Percentiles rank a stretch among this genome's conserved stretches.
phyloP scores from a whole-genome alignment of 1,140 invertebrate genomes.

The Pseudomyrmex concolor region DNA sequence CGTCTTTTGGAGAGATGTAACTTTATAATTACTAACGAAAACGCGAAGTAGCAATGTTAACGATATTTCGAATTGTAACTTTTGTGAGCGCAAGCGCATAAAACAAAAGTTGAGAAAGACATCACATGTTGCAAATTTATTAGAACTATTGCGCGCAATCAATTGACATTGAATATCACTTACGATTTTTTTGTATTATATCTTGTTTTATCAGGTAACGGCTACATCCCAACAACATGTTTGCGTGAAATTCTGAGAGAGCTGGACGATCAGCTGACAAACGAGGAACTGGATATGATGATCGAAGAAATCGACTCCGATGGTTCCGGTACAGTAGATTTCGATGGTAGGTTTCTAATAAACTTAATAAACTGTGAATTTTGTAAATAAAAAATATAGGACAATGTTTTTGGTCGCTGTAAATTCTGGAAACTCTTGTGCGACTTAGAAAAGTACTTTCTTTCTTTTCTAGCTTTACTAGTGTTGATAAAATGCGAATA shows the following conservation, averaged over 20 bases:
- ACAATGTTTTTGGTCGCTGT: too few species aligned
- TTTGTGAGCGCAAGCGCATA: not conserved
- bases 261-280: slow-evolving; percentile 96
- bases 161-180: not conserved
- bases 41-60: not conserved
- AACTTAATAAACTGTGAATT: too few species aligned
- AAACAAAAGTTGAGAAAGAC: not conserved
- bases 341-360: slow-evolving; percentile 87
- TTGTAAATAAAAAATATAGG: too few species aligned
- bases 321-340: slow-evolving; percentile 94
- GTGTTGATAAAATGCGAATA: not conserved
- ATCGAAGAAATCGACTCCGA: slow-evolving; percentile 98
- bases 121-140: not conserved
- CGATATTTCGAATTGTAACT: not conserved
- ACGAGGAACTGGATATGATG: slow-evolving; percentile 96
- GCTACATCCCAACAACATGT: slow-evolving; percentile 97
- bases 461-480: not conserved
- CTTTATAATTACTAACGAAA: not conserved
- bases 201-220: slow-evolving; percentile 89
- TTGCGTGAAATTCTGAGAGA: slow-evolving; percentile 96
- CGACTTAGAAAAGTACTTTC: not conserved
- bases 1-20: not conserved
- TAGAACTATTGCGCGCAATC: not conserved
- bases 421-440: not conserved
- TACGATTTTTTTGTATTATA: not conserved